Conservation (phyloP, 2,888 invertebrate genomes). For the Nudaria mundana region DNA sequence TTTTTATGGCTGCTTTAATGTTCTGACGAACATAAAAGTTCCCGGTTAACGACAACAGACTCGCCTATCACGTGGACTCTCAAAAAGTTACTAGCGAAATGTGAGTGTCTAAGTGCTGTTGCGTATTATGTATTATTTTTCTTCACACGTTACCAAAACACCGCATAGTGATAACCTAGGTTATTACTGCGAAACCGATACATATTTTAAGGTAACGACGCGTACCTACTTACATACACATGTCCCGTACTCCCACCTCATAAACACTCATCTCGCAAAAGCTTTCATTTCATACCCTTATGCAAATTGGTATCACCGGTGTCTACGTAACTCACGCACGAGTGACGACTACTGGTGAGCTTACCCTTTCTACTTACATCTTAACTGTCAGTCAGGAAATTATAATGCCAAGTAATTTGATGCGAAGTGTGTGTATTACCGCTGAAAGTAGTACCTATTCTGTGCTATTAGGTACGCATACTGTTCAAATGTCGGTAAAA, state of each 20-base stretch:
- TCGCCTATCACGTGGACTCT: too few species aligned
- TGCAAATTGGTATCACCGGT: slow-evolving; percentile 66
- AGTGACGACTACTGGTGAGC: slow-evolving; percentile 26
- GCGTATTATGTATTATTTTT: too few species aligned
- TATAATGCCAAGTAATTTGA: slow-evolving; percentile 57
- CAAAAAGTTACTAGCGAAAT: too few species aligned
- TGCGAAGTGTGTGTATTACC: too few species aligned
- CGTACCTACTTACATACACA: slow-evolving; percentile 17
- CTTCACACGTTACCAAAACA: too few species aligned
- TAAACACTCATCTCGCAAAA: slow-evolving; percentile 69
- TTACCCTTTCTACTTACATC: slow-evolving; percentile 68
- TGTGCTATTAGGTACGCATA: slow-evolving; percentile 13
- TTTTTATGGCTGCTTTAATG: too few species aligned
- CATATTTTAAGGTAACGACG: slow-evolving; percentile 23
- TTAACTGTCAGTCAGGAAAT: slow-evolving; percentile 71
- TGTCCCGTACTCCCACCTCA: slow-evolving; percentile 42
- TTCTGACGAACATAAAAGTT: too few species aligned
- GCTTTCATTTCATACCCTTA: slow-evolving; percentile 66
- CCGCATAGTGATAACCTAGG: too few species aligned
- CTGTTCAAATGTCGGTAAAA: too few species aligned
- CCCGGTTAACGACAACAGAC: too few species aligned
- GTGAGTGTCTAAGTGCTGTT: too few species aligned
- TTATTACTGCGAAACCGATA: slow-evolving; percentile 32
- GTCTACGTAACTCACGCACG: slow-evolving; percentile 47
- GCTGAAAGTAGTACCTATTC: too few species aligned